Base-by-base conservation (phyloP, 2,888 invertebrate species). In the Drosophila neotestacea region DNA sequence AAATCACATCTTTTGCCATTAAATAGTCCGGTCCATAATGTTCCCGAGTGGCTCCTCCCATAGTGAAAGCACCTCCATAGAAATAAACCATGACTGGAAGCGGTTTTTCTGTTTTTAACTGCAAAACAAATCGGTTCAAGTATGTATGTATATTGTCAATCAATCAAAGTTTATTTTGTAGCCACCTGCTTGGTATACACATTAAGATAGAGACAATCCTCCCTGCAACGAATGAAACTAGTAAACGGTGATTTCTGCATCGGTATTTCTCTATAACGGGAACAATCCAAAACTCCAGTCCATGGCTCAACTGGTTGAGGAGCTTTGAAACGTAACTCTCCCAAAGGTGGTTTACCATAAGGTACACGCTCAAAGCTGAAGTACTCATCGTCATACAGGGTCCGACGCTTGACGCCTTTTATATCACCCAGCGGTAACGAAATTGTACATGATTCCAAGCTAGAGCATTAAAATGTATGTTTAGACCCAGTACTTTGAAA, bases 121-220 rank as follows among this genome's bases (percentile, higher is more conserved):
- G 60, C 4, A 58, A 56, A 27, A 44, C 46, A 6, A 38, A 34
- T 50, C 27, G 13, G 38, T 32, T 48, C 6, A 61, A 27, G 16
- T 16, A 16, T 0, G 16, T 16, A 16, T 16, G 32, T 56, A 64
- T 39, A 34, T 47, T 32, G 10, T 16, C 36, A 41, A 64, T 63
- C 60, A 27, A 58, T 60, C 55, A 60, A 70, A 28, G 36, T 48
- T 27, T 36, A 13, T 47, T 11, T 36, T 32, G 30, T 44, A 65
- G 73, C 81, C 73, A 92, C 92, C 76, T 85, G 73, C 34, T 91
- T 92, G n/a, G 88, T 74, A 54, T 90, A 93, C 3, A 94, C 92
- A 87, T 94, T 94, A 22, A 94, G 80, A 82, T 93, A 93, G 9
- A 94, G 83, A 73, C 94, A 94, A 77, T 94, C 93, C 82, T 94